These are phyloP conservation scores for Trissolcus brochymenae DNA, from an alignment of 2,888 invertebrate genomes.

Conservation along the genomic window DNA sequence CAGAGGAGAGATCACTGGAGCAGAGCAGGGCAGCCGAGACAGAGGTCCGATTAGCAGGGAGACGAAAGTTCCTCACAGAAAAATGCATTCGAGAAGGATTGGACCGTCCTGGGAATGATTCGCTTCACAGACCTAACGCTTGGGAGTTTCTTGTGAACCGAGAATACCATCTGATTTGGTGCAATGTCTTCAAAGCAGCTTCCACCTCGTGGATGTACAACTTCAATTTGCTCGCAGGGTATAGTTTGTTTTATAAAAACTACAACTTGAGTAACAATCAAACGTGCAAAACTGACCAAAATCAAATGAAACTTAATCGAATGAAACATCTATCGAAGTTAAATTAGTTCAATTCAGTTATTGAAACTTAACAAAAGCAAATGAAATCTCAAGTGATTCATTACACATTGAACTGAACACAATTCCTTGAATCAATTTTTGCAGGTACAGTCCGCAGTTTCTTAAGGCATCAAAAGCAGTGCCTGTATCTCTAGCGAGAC, in stretches of 20 bases:
- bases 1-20: conserved; percentile 71
- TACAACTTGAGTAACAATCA: no score
- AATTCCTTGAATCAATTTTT: background rate
- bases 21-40: conserved; percentile 80
- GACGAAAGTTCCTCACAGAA: conserved; percentile 79
- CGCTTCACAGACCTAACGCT: conserved; percentile 84
- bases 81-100: conserved; percentile 81
- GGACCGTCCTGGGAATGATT: conserved; percentile 79
- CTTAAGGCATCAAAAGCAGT: conserved; percentile 87
- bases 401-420: no score
- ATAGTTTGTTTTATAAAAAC: conserved; percentile 32
- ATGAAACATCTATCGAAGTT: no score
- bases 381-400: no score
- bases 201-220: conserved; percentile 96
- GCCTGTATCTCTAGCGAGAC: conserved; percentile 86
- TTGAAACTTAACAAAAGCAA: no score
- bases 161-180: conserved; percentile 89
- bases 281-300: no score
- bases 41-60: conserved; percentile 79
- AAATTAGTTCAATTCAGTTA: no score
- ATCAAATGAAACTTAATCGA: no score
- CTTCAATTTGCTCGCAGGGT: conserved; percentile 90
- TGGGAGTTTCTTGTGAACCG: conserved; percentile 91
- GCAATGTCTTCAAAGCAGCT: conserved; percentile 86
- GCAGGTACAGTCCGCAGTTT: conserved; percentile 84